These are phyloP conservation scores for Rhodeus uyekii DNA, from an alignment of 2,797 vertebrate genomes.

Conservation along the genomic window DNA sequence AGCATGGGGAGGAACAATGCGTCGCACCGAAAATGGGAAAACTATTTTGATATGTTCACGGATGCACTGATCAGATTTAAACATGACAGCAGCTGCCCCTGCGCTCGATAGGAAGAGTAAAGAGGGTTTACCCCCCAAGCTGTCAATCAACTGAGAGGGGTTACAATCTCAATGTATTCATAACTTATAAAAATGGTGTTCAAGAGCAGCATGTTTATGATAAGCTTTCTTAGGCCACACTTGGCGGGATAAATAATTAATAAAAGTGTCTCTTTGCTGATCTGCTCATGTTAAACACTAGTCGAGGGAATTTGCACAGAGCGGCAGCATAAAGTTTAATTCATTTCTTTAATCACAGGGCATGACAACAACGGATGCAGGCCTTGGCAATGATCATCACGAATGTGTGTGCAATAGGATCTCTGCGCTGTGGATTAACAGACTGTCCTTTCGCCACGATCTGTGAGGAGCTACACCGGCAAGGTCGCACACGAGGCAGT, in stretches of 20 bases:
- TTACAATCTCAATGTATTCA: neutral
- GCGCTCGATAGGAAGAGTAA: constrained; percentile 50
- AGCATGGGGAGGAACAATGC: constrained; percentile 70
- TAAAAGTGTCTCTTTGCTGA: neutral
- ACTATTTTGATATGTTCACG: constrained; percentile 74
- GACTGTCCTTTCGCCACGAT: neutral
- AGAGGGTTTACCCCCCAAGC: constrained; percentile 23
- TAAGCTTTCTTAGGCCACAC: neutral
- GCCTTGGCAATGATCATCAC: constrained; percentile 23
- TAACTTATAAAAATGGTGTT: neutral
- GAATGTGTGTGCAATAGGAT: constrained; percentile 16
- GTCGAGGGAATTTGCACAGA: neutral
- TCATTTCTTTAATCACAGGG: neutral
- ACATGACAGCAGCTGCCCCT: constrained; percentile 72
- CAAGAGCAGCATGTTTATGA: neutral
- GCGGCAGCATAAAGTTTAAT: neutral
- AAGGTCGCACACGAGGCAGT: constrained; percentile 18
- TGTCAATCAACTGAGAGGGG: constrained; percentile 36
- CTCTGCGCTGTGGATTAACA: constrained; percentile 40
- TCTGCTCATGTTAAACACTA: constrained; percentile 28
- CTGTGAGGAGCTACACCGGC: neutral
- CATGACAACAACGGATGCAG: constrained; percentile 20
- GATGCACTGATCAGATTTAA: constrained; percentile 73
- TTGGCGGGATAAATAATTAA: neutral
- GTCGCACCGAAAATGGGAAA: constrained; percentile 81